A percentile compares a stretch with the other conserved stretches of the same genome.
phyloP scores from a whole-genome alignment of 64 coral and sea anemone species.

The Trachythela sp. region DNA sequence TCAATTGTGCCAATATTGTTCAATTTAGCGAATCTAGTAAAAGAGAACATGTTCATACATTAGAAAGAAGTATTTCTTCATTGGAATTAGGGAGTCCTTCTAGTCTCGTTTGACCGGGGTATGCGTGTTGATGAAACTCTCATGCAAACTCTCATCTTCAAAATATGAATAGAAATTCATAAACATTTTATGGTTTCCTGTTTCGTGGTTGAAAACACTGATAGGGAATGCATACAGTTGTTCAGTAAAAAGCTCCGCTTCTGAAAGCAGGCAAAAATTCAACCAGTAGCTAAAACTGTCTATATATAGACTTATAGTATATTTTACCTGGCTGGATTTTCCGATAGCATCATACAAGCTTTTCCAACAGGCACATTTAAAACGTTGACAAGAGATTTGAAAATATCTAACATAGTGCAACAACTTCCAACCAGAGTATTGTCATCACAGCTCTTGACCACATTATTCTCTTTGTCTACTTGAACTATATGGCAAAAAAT shows the following conservation, averaged over 20 bases:
- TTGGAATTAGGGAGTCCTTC: no score
- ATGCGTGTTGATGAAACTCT: no score
- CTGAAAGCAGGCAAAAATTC: no score
- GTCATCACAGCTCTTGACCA: not conserved
- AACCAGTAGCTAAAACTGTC: no score
- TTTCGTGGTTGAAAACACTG: no score
- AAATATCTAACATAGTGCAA: constrained; percentile 33
- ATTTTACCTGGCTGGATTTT: constrained; percentile 43
- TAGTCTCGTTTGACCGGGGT: no score
- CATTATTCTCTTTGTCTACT: not conserved
- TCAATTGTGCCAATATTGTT: constrained; percentile 24
- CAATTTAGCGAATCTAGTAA: constrained; percentile 33
- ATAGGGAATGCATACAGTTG: no score
- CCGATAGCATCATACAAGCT: constrained; percentile 34
- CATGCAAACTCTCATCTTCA: no score
- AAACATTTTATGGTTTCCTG: no score
- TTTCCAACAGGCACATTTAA: constrained; percentile 15
- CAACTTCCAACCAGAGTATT: constrained; percentile 50
- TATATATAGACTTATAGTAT: no score
- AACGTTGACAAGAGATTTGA: constrained; percentile 24
- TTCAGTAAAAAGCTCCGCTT: no score
- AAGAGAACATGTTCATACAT: not conserved
- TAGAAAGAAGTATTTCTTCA: not conserved
- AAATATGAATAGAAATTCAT: no score
- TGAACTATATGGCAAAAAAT: not conserved